phyloP scores from a whole-genome alignment of 37 sponge, comb jelly and placozoan species.

The Beroe ovata region DNA sequence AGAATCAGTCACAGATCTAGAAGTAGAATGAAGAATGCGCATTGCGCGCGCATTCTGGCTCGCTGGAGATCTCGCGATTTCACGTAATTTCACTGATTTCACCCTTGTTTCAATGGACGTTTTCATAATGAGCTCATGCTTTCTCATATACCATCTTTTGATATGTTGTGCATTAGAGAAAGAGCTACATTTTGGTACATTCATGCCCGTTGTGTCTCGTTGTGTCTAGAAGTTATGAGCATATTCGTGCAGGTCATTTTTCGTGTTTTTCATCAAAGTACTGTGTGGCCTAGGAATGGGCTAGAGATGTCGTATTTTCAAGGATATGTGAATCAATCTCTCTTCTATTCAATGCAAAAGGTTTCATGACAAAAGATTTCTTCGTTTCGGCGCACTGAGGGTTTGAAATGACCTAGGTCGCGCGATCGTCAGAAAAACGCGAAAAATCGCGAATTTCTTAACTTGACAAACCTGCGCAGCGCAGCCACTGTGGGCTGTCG shows the following conservation, averaged over 20 bases:
- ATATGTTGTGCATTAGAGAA: background rate
- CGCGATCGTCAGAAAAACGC: background rate
- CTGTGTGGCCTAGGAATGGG: background rate
- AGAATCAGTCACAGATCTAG: no score
- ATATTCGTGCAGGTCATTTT: background rate
- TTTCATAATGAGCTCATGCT: background rate
- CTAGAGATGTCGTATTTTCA: background rate
- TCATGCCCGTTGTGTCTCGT: background rate
- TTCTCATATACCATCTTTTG: background rate
- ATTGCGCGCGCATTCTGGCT: background rate
- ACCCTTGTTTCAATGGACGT: background rate
- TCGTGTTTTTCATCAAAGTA: background rate
- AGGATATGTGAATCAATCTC: background rate
- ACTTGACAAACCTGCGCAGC: background rate
- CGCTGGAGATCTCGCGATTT: background rate
- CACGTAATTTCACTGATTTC: background rate
- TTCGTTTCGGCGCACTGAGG: background rate
- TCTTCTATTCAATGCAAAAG: no score
- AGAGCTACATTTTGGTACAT: background rate
- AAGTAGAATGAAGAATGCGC: no score
- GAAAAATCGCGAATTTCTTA: background rate
- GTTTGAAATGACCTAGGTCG: background rate
- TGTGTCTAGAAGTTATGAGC: background rate
- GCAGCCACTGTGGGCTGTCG: background rate
- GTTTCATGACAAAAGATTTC: no score